Conservation (phyloP, 2,113 vertebrate species). For the Carassius carassius region DNA sequence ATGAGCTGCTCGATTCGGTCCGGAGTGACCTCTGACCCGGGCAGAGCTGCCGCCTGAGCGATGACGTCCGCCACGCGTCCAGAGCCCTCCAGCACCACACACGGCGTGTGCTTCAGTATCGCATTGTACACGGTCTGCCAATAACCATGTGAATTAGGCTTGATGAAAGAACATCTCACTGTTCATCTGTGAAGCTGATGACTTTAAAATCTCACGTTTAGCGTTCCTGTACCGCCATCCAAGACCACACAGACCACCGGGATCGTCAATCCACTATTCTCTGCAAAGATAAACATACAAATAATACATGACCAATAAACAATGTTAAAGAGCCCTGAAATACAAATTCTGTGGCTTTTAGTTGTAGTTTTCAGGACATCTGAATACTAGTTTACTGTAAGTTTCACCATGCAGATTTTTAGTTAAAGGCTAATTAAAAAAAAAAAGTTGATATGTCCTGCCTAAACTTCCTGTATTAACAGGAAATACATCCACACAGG, state of each 20-base stretch:
- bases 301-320: neutral
- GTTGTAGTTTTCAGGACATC: no score
- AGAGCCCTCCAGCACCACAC: constrained; percentile 90
- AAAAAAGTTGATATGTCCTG: no score
- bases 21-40: constrained; percentile 79
- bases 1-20: constrained; percentile 80
- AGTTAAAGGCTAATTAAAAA: no score
- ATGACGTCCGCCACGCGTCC: constrained; percentile 93
- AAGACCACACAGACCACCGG: constrained; percentile 92
- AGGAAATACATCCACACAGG: no score
- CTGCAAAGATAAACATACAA: constrained; percentile 57
- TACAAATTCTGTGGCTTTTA: neutral
- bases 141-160: neutral
- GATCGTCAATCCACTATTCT: constrained; percentile 78
- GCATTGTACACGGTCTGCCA: constrained; percentile 89
- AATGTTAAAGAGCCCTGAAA: neutral
- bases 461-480: no score
- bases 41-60: constrained; percentile 80
- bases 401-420: no score
- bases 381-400: no score
- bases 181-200: neutral
- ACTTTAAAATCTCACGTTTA: constrained; percentile 79
- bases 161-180: neutral
- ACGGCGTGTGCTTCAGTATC: constrained; percentile 86
- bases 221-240: constrained; percentile 90